Conservation (phyloP, 2,888 invertebrate species). For the Plagodis dolabraria region DNA sequence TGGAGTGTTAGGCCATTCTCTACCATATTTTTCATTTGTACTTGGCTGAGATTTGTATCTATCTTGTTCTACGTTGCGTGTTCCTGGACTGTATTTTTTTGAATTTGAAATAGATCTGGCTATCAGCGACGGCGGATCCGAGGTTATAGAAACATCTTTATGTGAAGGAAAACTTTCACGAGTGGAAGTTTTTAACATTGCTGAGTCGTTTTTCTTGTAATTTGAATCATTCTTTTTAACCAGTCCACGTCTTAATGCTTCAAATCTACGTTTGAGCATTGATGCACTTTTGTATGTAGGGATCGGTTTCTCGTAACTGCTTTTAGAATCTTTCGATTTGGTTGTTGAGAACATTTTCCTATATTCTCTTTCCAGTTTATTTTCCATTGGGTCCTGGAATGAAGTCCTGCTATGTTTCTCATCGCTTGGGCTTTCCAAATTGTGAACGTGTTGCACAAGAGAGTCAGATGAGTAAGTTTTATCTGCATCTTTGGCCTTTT, state of each 20-base stretch:
- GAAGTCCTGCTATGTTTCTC: constrained; percentile 50
- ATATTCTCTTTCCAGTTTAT: constrained; percentile 68
- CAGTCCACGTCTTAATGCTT: constrained; percentile 60
- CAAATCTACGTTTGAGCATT: constrained; percentile 60
- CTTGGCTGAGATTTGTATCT: constrained; percentile 30
- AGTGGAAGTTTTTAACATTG: constrained; percentile 43
- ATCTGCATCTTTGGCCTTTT: constrained; percentile 34
- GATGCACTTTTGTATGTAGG: constrained; percentile 59
- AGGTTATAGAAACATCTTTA: constrained; percentile 66
- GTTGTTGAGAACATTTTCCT: constrained; percentile 58
- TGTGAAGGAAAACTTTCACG: constrained; percentile 45
- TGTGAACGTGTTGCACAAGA: constrained; percentile 64
- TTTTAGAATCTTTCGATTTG: constrained; percentile 49
- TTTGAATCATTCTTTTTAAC: constrained; percentile 53
- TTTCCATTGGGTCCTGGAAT: constrained; percentile 60
- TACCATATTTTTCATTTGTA: constrained; percentile 39
- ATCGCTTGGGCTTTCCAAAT: constrained; percentile 62
- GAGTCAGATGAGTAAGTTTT: constrained; percentile 65
- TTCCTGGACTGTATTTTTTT: constrained; percentile 50
- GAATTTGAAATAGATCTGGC: constrained; percentile 58
- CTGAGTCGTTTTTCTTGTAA: constrained; percentile 9
- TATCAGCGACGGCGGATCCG: constrained; percentile 69
- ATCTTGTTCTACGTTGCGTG: constrained; percentile 28
- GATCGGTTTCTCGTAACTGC: constrained; percentile 43
- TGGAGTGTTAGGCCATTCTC: constrained; percentile 42